phyloP scores from a whole-genome alignment of 1,140 invertebrate genomes.

The Cheumatopsyche charites region DNA sequence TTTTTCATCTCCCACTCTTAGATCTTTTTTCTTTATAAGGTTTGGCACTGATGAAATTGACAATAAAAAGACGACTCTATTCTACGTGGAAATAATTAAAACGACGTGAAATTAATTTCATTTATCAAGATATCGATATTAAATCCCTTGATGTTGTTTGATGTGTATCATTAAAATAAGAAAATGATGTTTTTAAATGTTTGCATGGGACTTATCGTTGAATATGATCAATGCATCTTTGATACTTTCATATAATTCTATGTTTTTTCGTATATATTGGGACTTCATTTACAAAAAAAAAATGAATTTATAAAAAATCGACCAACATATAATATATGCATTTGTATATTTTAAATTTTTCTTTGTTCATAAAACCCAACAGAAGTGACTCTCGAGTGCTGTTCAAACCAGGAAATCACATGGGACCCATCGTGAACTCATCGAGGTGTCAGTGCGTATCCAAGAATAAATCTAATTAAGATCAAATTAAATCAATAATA shows the following conservation, averaged over 20 bases:
- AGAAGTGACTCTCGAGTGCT: constrained; percentile 72
- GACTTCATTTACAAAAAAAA: background rate
- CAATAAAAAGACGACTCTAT: too few relatives aligned
- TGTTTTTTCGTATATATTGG: constrained; percentile 7
- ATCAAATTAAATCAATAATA: background rate
- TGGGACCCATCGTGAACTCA: constrained; percentile 61
- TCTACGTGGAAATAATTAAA: background rate
- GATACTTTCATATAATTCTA: background rate
- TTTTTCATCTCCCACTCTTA: too few relatives aligned
- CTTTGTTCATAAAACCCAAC: constrained; percentile 54
- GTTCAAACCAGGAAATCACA: constrained; percentile 74
- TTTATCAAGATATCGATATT: background rate
- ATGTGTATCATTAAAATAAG: constrained; percentile 5
- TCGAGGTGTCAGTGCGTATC: constrained; percentile 63
- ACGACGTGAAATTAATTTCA: background rate
- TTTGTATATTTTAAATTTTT: constrained; percentile 13
- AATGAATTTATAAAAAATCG: background rate
- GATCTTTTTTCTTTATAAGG: too few relatives aligned
- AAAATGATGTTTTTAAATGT: background rate
- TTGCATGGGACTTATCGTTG: constrained; percentile 10
- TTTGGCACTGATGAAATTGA: too few relatives aligned
- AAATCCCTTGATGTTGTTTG: background rate
- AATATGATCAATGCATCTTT: background rate
- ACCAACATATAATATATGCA: constrained; percentile 21
- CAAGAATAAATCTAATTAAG: background rate